Percentiles rank a stretch among this genome's conserved stretches.
These are phyloP conservation scores for Bagarius yarrelli DNA, from an alignment of 2,113 vertebrate species.

Conservation along the genomic window DNA sequence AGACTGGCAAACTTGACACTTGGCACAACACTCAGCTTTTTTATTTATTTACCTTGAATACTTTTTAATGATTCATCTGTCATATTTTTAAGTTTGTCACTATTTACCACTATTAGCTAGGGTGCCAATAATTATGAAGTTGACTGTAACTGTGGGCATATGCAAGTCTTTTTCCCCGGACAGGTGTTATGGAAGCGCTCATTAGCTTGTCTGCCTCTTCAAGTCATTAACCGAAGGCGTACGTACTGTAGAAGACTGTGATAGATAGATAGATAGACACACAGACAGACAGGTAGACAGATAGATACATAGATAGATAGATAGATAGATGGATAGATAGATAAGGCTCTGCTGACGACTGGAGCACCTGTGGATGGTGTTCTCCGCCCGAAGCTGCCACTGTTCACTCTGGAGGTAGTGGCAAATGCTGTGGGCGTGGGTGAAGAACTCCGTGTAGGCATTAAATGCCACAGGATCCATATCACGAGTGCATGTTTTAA, in stretches of 20 bases:
- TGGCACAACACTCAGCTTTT: too few species aligned
- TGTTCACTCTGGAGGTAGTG: conserved; percentile 76
- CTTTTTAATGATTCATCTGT: neutral
- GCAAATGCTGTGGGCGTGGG: conserved; percentile 78
- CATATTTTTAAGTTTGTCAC: neutral
- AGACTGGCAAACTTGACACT: too few species aligned
- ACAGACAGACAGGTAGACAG: too few species aligned
- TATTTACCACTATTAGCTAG: too few species aligned
- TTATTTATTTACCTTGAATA: neutral
- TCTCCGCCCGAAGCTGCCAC: conserved; percentile 71
- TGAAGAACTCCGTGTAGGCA: conserved; percentile 80
- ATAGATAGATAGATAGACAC: too few species aligned
- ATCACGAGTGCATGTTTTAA: conserved; percentile 69
- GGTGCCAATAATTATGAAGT: neutral
- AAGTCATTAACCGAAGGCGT: neutral
- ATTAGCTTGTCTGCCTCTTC: neutral
- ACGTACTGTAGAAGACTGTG: too few species aligned
- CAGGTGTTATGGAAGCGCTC: neutral
- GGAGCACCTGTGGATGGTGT: conserved; percentile 69
- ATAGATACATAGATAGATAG: too few species aligned
- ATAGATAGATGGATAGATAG: too few species aligned
- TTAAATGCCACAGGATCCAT: conserved; percentile 78
- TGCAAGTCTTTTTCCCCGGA: neutral
- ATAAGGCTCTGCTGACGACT: neutral
- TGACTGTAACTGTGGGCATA: neutral